These are phyloP conservation scores for Lutraria lutraria DNA, from an alignment of 2,888 invertebrate species.

Conservation along the genomic window DNA sequence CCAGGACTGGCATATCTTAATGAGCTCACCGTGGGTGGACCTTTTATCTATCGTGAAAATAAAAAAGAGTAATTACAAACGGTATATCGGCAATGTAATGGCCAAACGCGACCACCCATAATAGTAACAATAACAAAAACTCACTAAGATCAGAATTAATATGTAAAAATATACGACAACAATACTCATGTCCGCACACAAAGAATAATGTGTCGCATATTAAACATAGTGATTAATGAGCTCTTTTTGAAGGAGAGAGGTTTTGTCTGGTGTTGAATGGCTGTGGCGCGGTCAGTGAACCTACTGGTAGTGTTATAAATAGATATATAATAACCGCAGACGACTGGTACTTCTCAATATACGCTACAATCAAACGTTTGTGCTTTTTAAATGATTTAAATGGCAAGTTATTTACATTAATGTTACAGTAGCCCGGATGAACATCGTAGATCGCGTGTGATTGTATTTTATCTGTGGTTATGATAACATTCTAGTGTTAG, in stretches of 20 bases:
- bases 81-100: background rate
- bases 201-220: background rate
- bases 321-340: constrained; percentile 1
- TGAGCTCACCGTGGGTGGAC: too few relatives aligned
- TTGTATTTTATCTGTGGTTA: background rate
- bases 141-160: background rate
- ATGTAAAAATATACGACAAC: background rate
- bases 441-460: background rate
- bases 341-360: constrained; percentile 22
- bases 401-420: constrained; percentile 4
- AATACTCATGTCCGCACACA: background rate
- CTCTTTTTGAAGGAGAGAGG: constrained; percentile 8
- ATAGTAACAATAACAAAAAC: background rate
- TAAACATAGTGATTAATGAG: constrained; percentile 10
- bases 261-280: background rate
- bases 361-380: background rate
- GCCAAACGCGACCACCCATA: background rate
- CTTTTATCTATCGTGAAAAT: too few relatives aligned
- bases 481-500: background rate
- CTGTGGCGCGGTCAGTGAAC: constrained; percentile 11
- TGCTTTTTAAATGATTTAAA: background rate
- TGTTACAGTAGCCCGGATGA: constrained; percentile 7
- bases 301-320: background rate
- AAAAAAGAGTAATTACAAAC: background rate
- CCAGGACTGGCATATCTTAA: too few relatives aligned